Evolutionary conservation across 2,888 invertebrate genomes (phyloP).

Genomic region (Luperina testacea): DNA sequence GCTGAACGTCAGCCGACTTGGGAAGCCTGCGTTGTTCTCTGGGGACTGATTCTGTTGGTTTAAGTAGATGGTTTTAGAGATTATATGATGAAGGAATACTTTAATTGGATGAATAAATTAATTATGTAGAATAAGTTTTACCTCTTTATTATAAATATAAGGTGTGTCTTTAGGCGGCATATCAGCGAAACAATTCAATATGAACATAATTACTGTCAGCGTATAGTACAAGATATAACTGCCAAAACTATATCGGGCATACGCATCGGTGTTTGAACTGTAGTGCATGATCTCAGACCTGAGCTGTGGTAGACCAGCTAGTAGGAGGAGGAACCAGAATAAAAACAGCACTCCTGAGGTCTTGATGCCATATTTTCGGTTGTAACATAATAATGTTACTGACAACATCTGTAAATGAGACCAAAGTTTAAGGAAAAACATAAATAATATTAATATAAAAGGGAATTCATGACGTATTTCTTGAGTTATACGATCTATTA

Average conservation of each 20-base stretch:
- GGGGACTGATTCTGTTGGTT: slow-evolving; percentile 94
- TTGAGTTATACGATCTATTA: not conserved
- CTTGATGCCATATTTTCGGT: slow-evolving; percentile 95
- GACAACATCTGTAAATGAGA: slow-evolving; percentile 91
- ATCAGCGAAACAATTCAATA: slow-evolving; percentile 95
- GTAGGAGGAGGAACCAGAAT: slow-evolving; percentile 95
- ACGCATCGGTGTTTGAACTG: slow-evolving; percentile 82
- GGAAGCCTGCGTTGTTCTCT: slow-evolving; percentile 95
- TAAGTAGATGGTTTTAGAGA: not conserved
- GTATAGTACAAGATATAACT: slow-evolving; percentile 95
- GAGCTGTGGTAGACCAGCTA: slow-evolving; percentile 93
- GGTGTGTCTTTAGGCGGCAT: slow-evolving; percentile 92
- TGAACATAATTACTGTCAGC: slow-evolving; percentile 91
- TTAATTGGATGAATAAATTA: not conserved
- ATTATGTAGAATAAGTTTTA: slow-evolving; percentile 76
- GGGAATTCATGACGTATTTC: not conserved
- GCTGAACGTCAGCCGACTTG: slow-evolving; percentile 95
- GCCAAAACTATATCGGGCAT: slow-evolving; percentile 91
- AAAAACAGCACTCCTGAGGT: slow-evolving; percentile 97
- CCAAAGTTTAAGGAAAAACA: not conserved
- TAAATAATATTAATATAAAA: not conserved
- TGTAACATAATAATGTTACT: slow-evolving; percentile 93
- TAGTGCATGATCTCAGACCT: slow-evolving; percentile 90
- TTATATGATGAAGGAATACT: not conserved
- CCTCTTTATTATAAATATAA: slow-evolving; percentile 91